phyloP scores from a whole-genome alignment of 2,888 invertebrate species.

The Odontocolon sp. region DNA sequence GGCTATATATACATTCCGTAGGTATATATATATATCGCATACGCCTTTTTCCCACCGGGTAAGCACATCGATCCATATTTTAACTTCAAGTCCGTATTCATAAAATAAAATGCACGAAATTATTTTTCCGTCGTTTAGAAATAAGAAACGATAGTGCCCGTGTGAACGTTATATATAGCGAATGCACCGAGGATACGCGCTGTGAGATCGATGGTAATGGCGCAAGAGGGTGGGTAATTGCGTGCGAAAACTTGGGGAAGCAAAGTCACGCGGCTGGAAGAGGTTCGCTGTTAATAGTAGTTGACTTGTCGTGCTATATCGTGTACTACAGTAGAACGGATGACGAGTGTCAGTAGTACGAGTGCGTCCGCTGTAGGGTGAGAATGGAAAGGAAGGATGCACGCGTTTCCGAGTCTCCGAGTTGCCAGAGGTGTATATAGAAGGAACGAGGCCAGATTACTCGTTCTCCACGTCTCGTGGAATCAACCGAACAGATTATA shows the following conservation, averaged over 20 bases:
- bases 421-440: background rate
- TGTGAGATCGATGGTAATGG: constrained; percentile 32
- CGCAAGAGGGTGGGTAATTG: constrained; percentile 28
- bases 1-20: no score
- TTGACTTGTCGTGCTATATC: background rate
- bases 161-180: background rate
- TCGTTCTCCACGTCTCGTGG: constrained; percentile 7
- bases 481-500: constrained; percentile 31
- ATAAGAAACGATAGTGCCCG: constrained; percentile 31
- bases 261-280: background rate
- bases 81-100: background rate
- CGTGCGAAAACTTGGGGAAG: constrained; percentile 26
- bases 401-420: background rate
- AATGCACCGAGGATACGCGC: constrained; percentile 2
- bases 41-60: no score
- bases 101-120: background rate
- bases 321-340: background rate
- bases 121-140: constrained; percentile 17
- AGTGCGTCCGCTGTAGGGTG: constrained; percentile 15
- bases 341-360: constrained; percentile 5
- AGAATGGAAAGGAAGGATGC: background rate
- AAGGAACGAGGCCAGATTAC: background rate
- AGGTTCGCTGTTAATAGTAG: constrained; percentile 18
- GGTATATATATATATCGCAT: no score
- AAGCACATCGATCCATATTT: no score